Base-by-base conservation (phyloP, 1,140 invertebrate species). In the Phymorhynchus buccinoides region DNA sequence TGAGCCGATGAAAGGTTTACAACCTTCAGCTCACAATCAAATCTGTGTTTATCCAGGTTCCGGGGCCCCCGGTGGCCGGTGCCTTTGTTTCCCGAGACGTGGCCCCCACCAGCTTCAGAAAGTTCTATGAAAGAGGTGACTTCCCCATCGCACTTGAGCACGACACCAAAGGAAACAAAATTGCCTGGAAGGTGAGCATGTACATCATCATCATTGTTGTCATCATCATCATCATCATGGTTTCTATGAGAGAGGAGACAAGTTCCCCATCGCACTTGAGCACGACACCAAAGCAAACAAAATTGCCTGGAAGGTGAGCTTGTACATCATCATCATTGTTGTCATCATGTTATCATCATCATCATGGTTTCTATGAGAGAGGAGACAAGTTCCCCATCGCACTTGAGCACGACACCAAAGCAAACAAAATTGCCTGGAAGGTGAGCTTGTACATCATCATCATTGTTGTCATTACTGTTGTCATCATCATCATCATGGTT, bases 331-430 rank as follows among this genome's bases (percentile, higher is more conserved):
- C n/a, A n/a, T n/a, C n/a, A n/a, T n/a, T n/a, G n/a, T n/a, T n/a
- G n/a, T n/a, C n/a, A n/a, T n/a, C n/a, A n/a, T n/a, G n/a, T n/a
- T n/a, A n/a, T n/a, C n/a, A n/a, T n/a, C n/a, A n/a, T n/a, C n/a
- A n/a, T n/a, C n/a, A n/a, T n/a, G n/a, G n/a, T n/a, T n/a, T n/a
- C 91, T 98, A 98, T 92, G 95, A 96, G 90, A 94, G 97, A 85
- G 97, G 97, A 12, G 96, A 97, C 90, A n/a, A n/a, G n/a, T 96
- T 98, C 90, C 97, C 97, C 1, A 96, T 98, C 30, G 94, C 95
- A 62, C 94, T 98, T 87, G 96, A 97, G 92, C 96, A 96, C 89
- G 95, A 96, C 75, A 95, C 94, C 71, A 95, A 95, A 88, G 96
- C 96, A 85, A 95, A 96, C 90, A 96, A 96, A 92, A 96, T 98